phyloP scores from a whole-genome alignment of 2,113 vertebrate species.

The Ctenodactylus gundi region DNA sequence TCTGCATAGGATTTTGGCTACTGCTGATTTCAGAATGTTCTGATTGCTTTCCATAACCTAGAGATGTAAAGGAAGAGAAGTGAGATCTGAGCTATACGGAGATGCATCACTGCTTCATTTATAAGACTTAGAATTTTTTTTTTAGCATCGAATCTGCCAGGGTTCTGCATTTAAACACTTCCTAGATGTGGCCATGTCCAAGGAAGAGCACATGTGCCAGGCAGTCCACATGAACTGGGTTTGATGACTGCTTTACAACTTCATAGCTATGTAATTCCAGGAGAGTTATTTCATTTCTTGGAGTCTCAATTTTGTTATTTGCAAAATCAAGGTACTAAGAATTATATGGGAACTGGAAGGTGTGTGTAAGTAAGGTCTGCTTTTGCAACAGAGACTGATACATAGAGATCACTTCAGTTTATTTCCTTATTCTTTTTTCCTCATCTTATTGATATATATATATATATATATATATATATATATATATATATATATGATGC shows the following conservation, averaged over 20 bases:
- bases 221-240: background rate
- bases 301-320: slow-evolving; percentile 5
- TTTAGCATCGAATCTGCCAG: background rate
- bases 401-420: background rate
- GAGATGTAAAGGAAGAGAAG: background rate
- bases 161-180: slow-evolving; percentile 23
- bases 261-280: background rate
- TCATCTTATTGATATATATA: background rate
- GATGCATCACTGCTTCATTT: background rate
- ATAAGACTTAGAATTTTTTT: background rate
- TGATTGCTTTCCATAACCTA: background rate
- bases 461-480: too few relatives aligned
- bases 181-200: background rate
- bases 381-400: background rate
- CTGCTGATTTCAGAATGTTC: background rate
- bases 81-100: background rate
- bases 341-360: background rate
- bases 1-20: background rate
- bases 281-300: background rate
- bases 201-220: background rate
- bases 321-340: background rate
- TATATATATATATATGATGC: too few relatives aligned
- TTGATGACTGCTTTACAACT: background rate
- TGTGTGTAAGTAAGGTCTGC: background rate
- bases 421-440: background rate